phyloP scores from a whole-genome alignment of 2,113 vertebrate genomes.

The Cynoglossus semilaevis region DNA sequence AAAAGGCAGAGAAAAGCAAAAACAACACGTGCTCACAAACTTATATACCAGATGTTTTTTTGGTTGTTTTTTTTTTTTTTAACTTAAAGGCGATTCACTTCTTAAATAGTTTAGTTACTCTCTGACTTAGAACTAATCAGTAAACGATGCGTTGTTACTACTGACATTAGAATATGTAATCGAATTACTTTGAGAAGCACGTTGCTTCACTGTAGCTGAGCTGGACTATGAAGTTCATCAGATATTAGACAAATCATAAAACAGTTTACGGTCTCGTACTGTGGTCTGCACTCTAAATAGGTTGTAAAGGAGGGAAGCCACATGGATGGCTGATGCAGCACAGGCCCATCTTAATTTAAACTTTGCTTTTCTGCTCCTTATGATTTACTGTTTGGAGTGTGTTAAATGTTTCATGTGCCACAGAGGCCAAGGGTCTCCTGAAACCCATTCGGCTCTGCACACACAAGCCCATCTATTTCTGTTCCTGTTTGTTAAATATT shows the following conservation, averaged over 20 bases:
- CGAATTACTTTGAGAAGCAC: too few relatives aligned
- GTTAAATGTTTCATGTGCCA: slow-evolving; percentile 73
- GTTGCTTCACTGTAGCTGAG: too few relatives aligned
- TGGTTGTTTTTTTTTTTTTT: slow-evolving; percentile 52
- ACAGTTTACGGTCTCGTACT: too few relatives aligned
- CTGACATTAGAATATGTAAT: too few relatives aligned
- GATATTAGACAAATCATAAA: too few relatives aligned
- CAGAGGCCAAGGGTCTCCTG: slow-evolving; percentile 60
- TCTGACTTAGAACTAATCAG: slow-evolving; percentile 31
- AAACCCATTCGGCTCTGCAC: slow-evolving; percentile 64
- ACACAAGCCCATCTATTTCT: slow-evolving; percentile 74
- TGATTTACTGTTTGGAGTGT: slow-evolving; percentile 72
- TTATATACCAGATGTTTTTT: slow-evolving; percentile 59
- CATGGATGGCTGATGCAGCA: slow-evolving; percentile 18
- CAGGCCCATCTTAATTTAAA: slow-evolving; percentile 62
- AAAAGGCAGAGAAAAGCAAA: slow-evolving; percentile 60
- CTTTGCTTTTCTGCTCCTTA: slow-evolving; percentile 70
- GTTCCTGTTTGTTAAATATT: slow-evolving; percentile 78
- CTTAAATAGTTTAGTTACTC: slow-evolving; percentile 15
- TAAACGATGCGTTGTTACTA: too few relatives aligned
- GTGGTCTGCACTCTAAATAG: neutral
- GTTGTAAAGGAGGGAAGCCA: neutral
- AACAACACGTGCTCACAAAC: slow-evolving; percentile 57
- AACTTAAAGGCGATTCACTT: slow-evolving; percentile 37
- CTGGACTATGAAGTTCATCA: too few relatives aligned